Evolutionary conservation across 2,113 vertebrate genomes (phyloP).

Genomic region (Zingel zingel): DNA sequence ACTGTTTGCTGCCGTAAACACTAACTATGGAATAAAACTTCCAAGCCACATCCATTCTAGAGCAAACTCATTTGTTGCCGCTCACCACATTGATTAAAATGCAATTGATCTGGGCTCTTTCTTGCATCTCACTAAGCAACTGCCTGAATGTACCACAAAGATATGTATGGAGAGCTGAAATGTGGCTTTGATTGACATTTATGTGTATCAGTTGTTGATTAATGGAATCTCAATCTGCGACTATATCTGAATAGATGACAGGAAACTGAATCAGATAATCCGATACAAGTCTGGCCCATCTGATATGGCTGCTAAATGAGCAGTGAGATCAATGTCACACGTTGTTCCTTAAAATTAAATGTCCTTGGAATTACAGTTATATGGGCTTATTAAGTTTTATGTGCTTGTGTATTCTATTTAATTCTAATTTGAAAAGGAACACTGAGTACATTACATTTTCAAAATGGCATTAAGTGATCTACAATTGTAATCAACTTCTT

Average conservation of each 20-base stretch:
- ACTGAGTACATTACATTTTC: not conserved
- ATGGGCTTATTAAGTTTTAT: slow-evolving; percentile 13
- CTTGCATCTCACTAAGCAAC: slow-evolving; percentile 39
- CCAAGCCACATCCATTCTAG: not conserved
- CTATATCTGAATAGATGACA: slow-evolving; percentile 6
- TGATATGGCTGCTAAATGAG: slow-evolving; percentile 15
- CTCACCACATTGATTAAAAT: slow-evolving; percentile 44
- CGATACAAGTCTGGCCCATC: not conserved
- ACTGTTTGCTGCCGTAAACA: slow-evolving; percentile 10
- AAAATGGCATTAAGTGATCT: slow-evolving; percentile 17
- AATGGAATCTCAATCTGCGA: slow-evolving; percentile 18
- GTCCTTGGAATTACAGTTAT: slow-evolving; percentile 19
- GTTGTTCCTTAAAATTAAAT: not conserved
- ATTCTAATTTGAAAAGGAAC: slow-evolving; percentile 26
- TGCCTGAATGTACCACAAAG: slow-evolving; percentile 4
- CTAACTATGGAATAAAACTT: slow-evolving; percentile 16
- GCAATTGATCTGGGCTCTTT: slow-evolving; percentile 17
- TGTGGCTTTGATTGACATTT: slow-evolving; percentile 8
- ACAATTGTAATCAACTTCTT: not conserved
- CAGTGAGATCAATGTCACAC: slow-evolving; percentile 14
- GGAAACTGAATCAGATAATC: slow-evolving; percentile 1
- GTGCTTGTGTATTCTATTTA: not conserved
- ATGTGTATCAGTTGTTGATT: slow-evolving; percentile 13
- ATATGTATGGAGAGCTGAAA: not conserved
- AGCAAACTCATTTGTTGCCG: slow-evolving; percentile 25